These are phyloP conservation scores for Protobothrops mucrosquamatus DNA, from an alignment of 2,113 vertebrate species.

Conservation along the genomic window DNA sequence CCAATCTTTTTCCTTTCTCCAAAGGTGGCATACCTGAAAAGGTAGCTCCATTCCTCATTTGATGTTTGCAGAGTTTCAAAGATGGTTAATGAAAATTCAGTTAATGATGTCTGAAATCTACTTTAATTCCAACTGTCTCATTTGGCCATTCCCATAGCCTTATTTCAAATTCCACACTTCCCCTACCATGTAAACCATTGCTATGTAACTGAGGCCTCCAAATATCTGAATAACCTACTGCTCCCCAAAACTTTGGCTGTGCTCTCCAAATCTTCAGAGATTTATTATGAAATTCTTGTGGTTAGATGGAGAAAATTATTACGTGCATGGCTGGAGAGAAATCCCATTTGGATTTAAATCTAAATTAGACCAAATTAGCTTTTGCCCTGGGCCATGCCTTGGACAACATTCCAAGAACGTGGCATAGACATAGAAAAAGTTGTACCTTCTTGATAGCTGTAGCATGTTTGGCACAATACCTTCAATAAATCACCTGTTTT, in stretches of 20 bases:
- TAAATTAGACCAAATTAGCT: background rate
- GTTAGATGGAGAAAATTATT: background rate
- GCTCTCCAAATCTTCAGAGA: background rate
- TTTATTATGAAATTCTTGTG: background rate
- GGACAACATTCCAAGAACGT: background rate
- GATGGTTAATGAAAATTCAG: background rate
- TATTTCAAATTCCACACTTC: background rate
- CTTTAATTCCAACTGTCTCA: background rate
- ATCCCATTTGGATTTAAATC: background rate
- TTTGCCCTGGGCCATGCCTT: background rate
- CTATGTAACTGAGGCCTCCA: background rate
- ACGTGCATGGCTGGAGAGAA: background rate
- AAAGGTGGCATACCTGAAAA: background rate
- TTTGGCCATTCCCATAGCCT: background rate
- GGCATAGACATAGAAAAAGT: background rate
- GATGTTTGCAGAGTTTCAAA: background rate
- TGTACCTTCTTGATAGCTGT: background rate
- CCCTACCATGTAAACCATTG: background rate
- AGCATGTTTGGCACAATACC: accelerated
- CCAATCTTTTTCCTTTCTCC: background rate
- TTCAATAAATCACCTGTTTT: background rate
- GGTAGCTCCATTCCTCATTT: background rate
- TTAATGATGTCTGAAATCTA: background rate
- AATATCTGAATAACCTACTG: background rate
- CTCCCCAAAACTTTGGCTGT: background rate